These are phyloP conservation scores for Trichacis sp. DNA, from an alignment of 2,888 invertebrate genomes.

Conservation along the genomic window DNA sequence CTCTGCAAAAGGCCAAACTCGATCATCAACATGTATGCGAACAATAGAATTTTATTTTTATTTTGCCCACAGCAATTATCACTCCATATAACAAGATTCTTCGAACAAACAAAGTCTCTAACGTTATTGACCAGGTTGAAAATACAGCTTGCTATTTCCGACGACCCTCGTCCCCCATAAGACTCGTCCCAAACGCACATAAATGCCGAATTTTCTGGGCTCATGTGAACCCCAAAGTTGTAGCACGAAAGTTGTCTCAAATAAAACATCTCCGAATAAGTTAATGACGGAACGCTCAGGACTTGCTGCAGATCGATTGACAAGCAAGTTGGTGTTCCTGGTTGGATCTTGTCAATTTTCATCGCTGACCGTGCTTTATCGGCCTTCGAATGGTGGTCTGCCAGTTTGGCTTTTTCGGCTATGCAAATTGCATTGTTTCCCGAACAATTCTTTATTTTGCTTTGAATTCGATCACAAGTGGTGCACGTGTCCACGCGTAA, in stretches of 20 bases:
- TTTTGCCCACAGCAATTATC: too few species aligned
- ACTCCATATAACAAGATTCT: not conserved
- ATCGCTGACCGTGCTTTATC: too few species aligned
- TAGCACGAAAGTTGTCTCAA: conserved; percentile 14
- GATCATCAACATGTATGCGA: not conserved
- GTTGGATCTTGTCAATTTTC: too few species aligned
- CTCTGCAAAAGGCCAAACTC: not conserved
- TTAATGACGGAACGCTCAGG: conserved; percentile 5
- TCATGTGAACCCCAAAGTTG: conserved; percentile 11
- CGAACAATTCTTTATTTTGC: not conserved
- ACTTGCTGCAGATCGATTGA: conserved; percentile 11
- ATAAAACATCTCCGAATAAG: conserved; percentile 11
- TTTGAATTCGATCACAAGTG: not conserved
- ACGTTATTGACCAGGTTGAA: conserved; percentile 5
- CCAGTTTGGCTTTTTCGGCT: too few species aligned
- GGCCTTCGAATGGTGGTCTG: too few species aligned
- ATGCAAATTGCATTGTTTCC: too few species aligned
- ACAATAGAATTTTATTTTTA: not conserved
- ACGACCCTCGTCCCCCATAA: conserved; percentile 2
- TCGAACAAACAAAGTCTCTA: not conserved
- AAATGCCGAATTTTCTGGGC: not conserved
- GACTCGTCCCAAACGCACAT: conserved; percentile 12
- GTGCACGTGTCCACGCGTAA: conserved; percentile 1
- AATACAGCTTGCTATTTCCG: conserved; percentile 6
- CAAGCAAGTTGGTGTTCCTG: not conserved